Percentiles rank a stretch among this genome's conserved stretches.
Evolutionary conservation across 2,113 vertebrate species (phyloP).

Genomic region (Salminus brasiliensis): DNA sequence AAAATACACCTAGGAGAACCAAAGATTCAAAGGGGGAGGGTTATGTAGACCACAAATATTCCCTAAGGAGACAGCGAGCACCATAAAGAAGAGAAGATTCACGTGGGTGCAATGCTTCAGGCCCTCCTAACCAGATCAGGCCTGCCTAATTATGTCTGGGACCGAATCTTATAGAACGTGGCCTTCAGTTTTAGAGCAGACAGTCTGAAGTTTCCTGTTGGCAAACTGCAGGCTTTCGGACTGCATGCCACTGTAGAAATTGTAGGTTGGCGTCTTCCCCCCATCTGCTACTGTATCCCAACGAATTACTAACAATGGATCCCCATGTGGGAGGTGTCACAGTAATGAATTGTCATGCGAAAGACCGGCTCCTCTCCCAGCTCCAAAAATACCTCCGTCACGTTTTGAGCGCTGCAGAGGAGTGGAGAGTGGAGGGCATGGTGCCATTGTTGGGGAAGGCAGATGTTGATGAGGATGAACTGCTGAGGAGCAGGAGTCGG

Average conservation of each 20-base stretch:
- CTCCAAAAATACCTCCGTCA: constrained; percentile 34
- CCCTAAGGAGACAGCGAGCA: not conserved
- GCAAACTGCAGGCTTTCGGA: not conserved
- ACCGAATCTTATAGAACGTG: not conserved
- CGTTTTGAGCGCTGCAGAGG: constrained; percentile 29
- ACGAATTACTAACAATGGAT: constrained; percentile 64
- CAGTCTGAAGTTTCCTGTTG: not conserved
- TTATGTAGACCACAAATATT: not conserved
- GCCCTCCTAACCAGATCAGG: constrained; percentile 16
- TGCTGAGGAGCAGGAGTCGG: constrained; percentile 25
- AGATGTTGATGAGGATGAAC: constrained; percentile 47
- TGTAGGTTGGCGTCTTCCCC: constrained; percentile 59
- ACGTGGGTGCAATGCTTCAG: not conserved
- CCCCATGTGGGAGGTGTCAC: constrained; percentile 58
- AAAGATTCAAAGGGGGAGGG: not conserved
- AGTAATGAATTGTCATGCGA: constrained; percentile 44
- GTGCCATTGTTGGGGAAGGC: constrained; percentile 45
- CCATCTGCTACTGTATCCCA: constrained; percentile 30
- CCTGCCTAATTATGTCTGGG: constrained; percentile 11
- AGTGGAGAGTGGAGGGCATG: constrained; percentile 56
- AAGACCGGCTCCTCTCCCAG: constrained; percentile 48
- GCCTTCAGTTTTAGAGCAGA: not conserved
- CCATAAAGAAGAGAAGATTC: not conserved
- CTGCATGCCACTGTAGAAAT: constrained; percentile 48
- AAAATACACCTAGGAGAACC: not conserved